Evolutionary conservation across 1,140 invertebrate genomes (phyloP), one percentile per base, ranked within the genome.

Genomic region (Ectropis grisescens): DNA sequence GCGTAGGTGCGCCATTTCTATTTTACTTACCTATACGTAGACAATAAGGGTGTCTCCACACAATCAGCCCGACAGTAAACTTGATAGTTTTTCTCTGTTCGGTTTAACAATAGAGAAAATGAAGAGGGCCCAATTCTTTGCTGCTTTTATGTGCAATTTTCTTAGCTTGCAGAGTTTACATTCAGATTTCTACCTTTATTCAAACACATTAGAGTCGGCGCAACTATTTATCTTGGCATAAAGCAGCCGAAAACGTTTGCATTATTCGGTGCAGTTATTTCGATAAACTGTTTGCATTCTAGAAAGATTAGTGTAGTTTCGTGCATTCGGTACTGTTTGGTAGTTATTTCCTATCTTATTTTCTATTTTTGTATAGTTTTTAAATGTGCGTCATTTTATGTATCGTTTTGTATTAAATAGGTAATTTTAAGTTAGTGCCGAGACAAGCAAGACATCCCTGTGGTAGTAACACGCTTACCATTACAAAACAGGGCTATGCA

Each of bases 31-130:
- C 75, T 80, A 66, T 57, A 44, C 40, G 59, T 72, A 75, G 71
- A 80, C 69, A 75, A 75, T 74, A 67, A 71, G 66, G 58, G 66
- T 76, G 75, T 72, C 65, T 71, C 61, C 70, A 69, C 71, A 69
- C 75, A 80, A 76, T 80, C 75, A 80, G 53, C 58, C 53, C 57
- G 52, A 58, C 65, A 60, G 59, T 57, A 69, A 68, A 75, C 47
- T 75, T 80, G 70, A 80, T 75, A 78, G 71, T 75, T 76, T 59
- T 67, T 55, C 67, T 59, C 64, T 61, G 72, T 80, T 80, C 72
- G 75, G 69, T 56, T 71, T 72, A 60, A 80, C 72, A 80, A 80
- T 78, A 62, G 72, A 67, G 66, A 78, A 78, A 78, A 80, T 80
- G 72, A 75, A 68, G 66, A 70, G 59, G 44, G 71, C 64, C 68